phyloP scores from a whole-genome alignment of 1,140 invertebrate species.

The Drosophila kurseongensis region DNA sequence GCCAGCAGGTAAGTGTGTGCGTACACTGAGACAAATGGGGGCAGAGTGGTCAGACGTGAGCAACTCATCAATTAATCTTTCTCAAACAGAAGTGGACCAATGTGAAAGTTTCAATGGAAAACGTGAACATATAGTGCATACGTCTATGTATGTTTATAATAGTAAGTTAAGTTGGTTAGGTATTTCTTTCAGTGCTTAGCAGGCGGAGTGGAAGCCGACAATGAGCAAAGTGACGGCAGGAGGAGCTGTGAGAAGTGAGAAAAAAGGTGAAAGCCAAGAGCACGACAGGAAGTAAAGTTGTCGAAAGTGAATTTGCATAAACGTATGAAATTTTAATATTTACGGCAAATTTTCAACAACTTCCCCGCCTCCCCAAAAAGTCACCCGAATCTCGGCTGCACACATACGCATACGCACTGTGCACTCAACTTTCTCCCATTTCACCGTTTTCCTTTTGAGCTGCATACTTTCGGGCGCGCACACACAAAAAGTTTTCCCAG shows the following conservation, averaged over 20 bases:
- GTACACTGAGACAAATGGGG: conserved; percentile 9
- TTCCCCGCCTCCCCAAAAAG: not conserved
- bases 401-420: not conserved
- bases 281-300: conserved; percentile 72
- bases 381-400: not conserved
- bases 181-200: not conserved
- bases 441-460: conserved; percentile 12
- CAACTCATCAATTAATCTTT: too few relatives aligned
- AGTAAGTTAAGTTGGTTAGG: too few relatives aligned
- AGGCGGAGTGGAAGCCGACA: too few relatives aligned
- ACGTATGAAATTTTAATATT: conserved; percentile 82
- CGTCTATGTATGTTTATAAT: too few relatives aligned
- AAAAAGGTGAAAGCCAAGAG: conserved; percentile 22
- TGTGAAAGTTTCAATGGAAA: too few relatives aligned
- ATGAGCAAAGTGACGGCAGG: not conserved
- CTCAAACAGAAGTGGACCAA: not conserved
- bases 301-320: conserved; percentile 80
- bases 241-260: not conserved
- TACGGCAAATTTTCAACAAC: conserved; percentile 74
- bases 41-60: too few relatives aligned
- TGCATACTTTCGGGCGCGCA: conserved; percentile 35
- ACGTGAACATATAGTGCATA: too few relatives aligned
- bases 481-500: conserved; percentile 35
- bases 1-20: conserved; percentile 17
- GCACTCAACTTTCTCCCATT: conserved; percentile 16